A percentile compares a stretch with the other conserved stretches of the same genome.
These are phyloP conservation scores for Solenopsis fugax DNA, from an alignment of 1,140 invertebrate species.

Conservation along the genomic window DNA sequence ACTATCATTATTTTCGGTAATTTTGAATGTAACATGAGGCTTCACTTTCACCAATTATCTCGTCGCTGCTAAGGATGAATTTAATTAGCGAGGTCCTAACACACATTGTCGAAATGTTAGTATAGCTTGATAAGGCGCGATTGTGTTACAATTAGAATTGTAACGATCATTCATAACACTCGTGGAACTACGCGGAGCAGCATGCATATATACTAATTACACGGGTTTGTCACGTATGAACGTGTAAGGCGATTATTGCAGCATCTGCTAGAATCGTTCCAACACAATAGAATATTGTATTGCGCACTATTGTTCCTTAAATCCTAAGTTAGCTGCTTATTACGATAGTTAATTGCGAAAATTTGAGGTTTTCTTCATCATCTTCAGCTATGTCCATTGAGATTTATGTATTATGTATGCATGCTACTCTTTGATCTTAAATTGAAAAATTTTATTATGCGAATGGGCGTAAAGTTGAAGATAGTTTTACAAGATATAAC, in stretches of 20 bases:
- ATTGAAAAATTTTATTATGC: not conserved
- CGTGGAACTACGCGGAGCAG: not conserved
- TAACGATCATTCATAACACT: not conserved
- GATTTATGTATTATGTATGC: not conserved
- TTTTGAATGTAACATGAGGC: not conserved
- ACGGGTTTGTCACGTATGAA: conserved; percentile 32
- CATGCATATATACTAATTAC: conserved; percentile 19
- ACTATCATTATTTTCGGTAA: conserved; percentile 21
- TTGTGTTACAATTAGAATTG: conserved; percentile 30
- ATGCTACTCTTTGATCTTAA: not conserved
- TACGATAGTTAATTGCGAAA: conserved; percentile 16
- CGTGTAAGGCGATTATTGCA: conserved; percentile 11
- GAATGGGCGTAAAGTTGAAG: not conserved
- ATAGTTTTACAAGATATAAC: not conserved
- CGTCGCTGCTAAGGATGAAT: conserved; percentile 1
- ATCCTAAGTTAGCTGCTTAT: not conserved
- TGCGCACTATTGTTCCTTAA: not conserved
- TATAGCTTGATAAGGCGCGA: conserved; percentile 17
- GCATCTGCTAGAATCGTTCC: conserved; percentile 10
- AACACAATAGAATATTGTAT: not conserved
- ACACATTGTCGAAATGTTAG: not conserved
- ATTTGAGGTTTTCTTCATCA: not conserved
- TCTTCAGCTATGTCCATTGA: not conserved
- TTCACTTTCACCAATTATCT: not conserved
- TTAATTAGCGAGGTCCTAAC: conserved; percentile 8